Conservation (phyloP, 2,888 invertebrate species). For the Philonicus albiceps region DNA sequence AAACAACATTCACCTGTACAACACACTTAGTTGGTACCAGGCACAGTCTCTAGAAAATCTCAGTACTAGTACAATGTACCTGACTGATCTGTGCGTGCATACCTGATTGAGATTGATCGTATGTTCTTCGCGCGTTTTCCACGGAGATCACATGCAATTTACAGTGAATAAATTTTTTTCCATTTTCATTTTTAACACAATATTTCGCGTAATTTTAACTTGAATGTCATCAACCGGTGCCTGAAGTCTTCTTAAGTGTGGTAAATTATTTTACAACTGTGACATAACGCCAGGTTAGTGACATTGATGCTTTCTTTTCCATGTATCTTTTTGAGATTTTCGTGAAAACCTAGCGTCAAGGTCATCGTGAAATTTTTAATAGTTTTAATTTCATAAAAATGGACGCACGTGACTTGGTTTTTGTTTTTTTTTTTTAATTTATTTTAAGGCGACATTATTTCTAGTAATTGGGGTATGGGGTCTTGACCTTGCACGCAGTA, state of each 20-base stretch:
- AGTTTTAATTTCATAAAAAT: neutral
- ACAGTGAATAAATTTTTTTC: neutral
- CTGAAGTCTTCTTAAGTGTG: neutral
- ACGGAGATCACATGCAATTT: neutral
- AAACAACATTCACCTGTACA: slow-evolving; percentile 6
- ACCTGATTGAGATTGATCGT: neutral
- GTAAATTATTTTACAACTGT: neutral
- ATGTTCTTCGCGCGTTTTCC: neutral
- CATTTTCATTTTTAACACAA: neutral
- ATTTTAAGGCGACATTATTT: neutral
- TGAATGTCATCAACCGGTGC: neutral
- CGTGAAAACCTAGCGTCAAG: neutral
- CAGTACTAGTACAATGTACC: neutral
- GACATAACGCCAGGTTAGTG: slow-evolving; percentile 20
- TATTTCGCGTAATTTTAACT: neutral
- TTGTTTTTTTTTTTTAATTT: neutral
- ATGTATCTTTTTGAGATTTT: neutral
- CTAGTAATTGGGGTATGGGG: neutral
- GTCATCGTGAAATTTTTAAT: neutral
- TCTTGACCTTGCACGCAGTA: neutral
- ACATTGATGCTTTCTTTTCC: slow-evolving; percentile 23
- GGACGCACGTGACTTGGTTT: neutral
- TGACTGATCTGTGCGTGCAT: neutral
- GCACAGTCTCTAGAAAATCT: neutral
- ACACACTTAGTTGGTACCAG: neutral